A percentile compares a stretch with the other conserved stretches of the same genome.
Evolutionary conservation across 2,113 vertebrate species (phyloP).

Genomic region (Tiliqua scincoides): DNA sequence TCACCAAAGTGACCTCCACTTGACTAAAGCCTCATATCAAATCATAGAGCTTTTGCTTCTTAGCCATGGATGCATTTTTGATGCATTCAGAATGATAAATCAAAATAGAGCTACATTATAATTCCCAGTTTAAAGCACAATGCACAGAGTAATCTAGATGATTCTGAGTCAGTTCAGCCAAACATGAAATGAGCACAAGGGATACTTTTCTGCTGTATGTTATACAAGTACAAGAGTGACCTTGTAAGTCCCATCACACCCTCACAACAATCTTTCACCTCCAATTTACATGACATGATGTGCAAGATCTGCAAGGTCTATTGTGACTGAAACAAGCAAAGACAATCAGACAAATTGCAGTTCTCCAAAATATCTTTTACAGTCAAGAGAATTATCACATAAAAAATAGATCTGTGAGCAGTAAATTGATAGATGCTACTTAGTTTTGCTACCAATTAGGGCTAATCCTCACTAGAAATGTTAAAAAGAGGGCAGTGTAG

Average conservation of each 20-base stretch:
- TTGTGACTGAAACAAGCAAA: background rate
- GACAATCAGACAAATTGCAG: background rate
- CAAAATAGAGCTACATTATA: constrained; percentile 10
- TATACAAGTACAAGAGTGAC: background rate
- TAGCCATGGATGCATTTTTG: constrained; percentile 10
- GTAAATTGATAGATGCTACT: background rate
- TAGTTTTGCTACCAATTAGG: background rate
- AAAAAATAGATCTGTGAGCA: background rate
- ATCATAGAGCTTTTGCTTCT: constrained; percentile 41
- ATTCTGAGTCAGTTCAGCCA: constrained; percentile 25
- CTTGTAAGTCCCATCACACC: background rate
- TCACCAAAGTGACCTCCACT: constrained; percentile 55
- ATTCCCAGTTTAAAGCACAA: constrained; percentile 19
- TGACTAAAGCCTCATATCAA: constrained; percentile 22
- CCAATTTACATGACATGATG: background rate
- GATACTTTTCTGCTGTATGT: constrained; percentile 11
- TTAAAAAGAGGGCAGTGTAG: no score
- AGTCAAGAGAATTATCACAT: background rate
- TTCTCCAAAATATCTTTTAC: background rate
- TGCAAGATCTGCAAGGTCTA: background rate
- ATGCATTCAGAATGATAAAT: constrained; percentile 21
- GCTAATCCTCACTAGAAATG: background rate
- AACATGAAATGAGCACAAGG: constrained; percentile 21
- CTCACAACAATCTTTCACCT: background rate
- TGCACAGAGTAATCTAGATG: constrained; percentile 22